Conservation (phyloP, 2,797 vertebrate genomes). For the Austrolebias charrua region DNA sequence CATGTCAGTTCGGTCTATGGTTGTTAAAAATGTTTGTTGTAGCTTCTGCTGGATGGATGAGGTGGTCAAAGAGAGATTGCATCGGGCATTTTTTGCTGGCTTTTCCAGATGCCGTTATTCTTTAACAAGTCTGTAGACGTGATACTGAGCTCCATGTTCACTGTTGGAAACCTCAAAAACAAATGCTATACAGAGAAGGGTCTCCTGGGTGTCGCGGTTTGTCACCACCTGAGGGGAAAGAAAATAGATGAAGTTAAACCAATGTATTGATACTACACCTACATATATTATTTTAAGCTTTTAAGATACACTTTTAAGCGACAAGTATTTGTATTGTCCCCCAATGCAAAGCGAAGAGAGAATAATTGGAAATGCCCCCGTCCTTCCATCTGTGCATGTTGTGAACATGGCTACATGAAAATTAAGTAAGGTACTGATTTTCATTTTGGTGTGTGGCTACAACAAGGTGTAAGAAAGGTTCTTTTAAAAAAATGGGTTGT, state of each 20-base stretch:
- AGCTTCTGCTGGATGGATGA: constrained; percentile 68
- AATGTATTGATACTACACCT: not conserved
- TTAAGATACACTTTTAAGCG: no score
- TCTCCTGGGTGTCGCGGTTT: constrained; percentile 97
- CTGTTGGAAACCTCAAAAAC: constrained; percentile 98
- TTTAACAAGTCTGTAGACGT: constrained; percentile 96
- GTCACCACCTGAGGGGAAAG: constrained; percentile 88
- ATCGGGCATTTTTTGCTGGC: constrained; percentile 64
- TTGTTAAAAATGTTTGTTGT: constrained; percentile 46
- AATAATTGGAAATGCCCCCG: no score
- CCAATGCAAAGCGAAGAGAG: no score
- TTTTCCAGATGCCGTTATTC: constrained; percentile 83
- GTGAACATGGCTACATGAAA: no score
- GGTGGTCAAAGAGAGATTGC: constrained; percentile 70
- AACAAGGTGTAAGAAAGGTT: no score
- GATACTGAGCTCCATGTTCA: constrained; percentile 96
- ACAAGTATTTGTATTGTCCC: no score
- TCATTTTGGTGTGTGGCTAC: no score
- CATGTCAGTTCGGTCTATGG: constrained; percentile 58
- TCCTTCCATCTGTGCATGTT: no score
- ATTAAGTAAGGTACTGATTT: no score
- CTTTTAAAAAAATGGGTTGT: no score
- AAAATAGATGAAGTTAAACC: not conserved
- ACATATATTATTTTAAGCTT: no score
- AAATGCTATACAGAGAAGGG: constrained; percentile 96